phyloP scores from a whole-genome alignment of 2,797 vertebrate genomes.

The Iguana delicatissima region DNA sequence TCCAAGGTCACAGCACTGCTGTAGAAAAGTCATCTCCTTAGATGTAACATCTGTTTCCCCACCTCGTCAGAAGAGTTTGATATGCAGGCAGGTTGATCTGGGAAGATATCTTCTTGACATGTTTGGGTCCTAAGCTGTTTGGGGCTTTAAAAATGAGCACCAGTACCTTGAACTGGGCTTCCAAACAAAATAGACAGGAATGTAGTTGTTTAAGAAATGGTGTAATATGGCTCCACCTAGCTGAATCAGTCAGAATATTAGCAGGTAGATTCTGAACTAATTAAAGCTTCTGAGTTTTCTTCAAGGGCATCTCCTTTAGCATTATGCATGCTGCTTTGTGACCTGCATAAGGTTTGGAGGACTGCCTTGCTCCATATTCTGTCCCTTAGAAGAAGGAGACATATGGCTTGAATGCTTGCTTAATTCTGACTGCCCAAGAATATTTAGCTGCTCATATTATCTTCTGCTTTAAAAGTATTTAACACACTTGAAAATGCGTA shows the following conservation, averaged over 20 bases:
- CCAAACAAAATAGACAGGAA: neutral
- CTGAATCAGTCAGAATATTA: neutral
- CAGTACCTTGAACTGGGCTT: neutral
- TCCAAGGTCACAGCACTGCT: neutral
- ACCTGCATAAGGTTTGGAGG: neutral
- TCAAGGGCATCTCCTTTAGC: neutral
- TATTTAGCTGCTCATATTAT: neutral
- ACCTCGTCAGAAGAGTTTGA: neutral
- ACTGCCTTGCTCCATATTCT: neutral
- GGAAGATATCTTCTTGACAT: neutral
- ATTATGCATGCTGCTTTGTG: neutral
- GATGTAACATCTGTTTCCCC: neutral
- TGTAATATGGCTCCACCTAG: constrained; percentile 22
- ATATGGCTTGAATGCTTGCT: neutral
- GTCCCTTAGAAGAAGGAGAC: neutral
- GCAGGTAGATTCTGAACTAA: neutral
- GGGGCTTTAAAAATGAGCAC: neutral
- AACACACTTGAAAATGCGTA: neutral
- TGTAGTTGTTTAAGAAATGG: neutral
- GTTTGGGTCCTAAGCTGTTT: neutral
- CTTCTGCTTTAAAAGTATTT: neutral
- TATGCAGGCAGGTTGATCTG: neutral
- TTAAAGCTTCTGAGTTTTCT: neutral
- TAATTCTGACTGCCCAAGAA: neutral
- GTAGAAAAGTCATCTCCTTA: too few relatives aligned